These are phyloP conservation scores for Clytia hemisphaerica DNA, from an alignment of 30 jellyfish, hydroid and myxozoan genomes.

Conservation along the genomic window DNA sequence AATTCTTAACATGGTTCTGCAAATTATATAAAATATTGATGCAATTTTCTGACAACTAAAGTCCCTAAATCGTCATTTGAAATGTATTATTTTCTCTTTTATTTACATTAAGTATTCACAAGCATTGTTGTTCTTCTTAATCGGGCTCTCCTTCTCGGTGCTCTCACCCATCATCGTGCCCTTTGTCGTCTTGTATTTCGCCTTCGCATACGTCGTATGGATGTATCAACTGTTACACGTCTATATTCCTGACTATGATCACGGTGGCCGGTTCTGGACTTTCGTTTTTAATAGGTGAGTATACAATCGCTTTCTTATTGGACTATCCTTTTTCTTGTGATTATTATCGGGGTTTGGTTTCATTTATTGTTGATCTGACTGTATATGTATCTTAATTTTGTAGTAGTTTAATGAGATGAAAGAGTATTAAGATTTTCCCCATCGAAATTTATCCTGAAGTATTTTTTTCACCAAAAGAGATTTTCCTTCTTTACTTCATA, in stretches of 20 bases:
- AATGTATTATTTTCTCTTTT: background rate
- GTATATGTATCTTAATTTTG: background rate
- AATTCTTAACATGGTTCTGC: background rate
- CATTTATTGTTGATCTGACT: background rate
- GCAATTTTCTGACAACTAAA: background rate
- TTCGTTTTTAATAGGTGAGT: constrained; percentile 57
- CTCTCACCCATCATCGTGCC: constrained; percentile 88
- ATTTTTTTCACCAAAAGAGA: background rate
- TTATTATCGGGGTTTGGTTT: background rate
- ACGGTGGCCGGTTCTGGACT: constrained; percentile 91
- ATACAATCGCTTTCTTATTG: too few relatives aligned
- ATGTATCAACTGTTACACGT: constrained; percentile 79
- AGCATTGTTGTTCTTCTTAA: constrained; percentile 65
- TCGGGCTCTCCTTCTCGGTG: constrained; percentile 83
- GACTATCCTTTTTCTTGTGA: background rate
- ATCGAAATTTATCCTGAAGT: background rate
- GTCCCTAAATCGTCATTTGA: background rate
- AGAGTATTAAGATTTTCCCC: background rate
- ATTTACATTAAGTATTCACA: constrained; percentile 53
- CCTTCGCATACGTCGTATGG: constrained; percentile 70
- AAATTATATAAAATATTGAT: too few relatives aligned
- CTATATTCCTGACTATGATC: constrained; percentile 78
- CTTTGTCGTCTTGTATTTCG: constrained; percentile 51
- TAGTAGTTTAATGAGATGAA: background rate
- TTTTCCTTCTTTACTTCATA: constrained; percentile 5